A percentile compares a stretch with the other conserved stretches of the same genome.
Conservation (phyloP, 2,888 invertebrate genomes). For the Aphelenchoides bicaudatus region DNA sequence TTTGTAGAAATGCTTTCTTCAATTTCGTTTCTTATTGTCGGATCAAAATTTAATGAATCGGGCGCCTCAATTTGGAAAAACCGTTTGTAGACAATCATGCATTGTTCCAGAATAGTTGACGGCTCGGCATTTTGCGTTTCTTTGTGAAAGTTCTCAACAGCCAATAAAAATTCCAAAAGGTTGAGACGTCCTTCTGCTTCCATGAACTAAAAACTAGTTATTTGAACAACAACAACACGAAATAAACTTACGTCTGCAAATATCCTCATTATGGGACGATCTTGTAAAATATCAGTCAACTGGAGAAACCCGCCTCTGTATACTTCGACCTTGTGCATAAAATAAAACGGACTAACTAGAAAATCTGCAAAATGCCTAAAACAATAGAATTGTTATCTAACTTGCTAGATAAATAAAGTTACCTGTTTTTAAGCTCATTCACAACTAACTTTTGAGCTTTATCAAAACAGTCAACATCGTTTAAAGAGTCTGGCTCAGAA, state of each 20-base stretch:
- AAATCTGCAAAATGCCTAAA: not conserved
- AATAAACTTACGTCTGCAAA: not conserved
- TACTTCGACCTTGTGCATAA: slow-evolving; percentile 4
- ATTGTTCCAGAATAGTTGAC: not conserved
- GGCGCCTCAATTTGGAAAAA: not conserved
- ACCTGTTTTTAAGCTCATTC: slow-evolving; percentile 2
- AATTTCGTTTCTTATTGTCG: not conserved
- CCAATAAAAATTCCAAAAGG: not conserved
- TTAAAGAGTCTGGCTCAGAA: too few species aligned
- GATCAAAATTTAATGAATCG: slow-evolving; percentile 2
- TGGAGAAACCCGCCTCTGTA: not conserved
- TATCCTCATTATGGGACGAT: not conserved
- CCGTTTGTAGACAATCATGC: not conserved
- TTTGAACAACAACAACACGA: not conserved
- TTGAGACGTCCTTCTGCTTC: not conserved
- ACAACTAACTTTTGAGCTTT: not conserved
- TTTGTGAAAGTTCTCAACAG: not conserved
- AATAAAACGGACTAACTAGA: not conserved
- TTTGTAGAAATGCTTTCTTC: not conserved
- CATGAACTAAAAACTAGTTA: slow-evolving; percentile 4
- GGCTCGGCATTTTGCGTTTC: not conserved
- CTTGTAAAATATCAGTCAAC: not conserved
- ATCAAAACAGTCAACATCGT: not conserved
- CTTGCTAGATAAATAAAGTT: too few species aligned
- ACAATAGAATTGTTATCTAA: too few species aligned